These are phyloP conservation scores for Beris chalybata DNA, from an alignment of 2,888 invertebrate species.

Conservation along the genomic window DNA sequence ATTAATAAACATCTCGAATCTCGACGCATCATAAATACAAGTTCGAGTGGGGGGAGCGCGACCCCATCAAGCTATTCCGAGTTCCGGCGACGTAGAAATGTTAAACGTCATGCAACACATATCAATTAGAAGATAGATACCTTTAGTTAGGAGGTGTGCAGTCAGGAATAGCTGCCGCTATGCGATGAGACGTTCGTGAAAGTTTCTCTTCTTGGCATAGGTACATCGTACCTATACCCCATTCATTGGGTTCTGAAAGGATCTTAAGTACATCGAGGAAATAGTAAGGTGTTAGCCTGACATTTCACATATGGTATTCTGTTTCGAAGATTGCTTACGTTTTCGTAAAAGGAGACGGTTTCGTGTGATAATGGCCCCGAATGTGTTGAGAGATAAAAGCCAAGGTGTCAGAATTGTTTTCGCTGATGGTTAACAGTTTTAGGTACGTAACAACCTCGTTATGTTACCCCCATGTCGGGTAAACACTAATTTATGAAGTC, in stretches of 20 bases:
- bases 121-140: constrained; percentile 27
- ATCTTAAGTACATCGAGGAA: neutral
- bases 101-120: constrained; percentile 32
- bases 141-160: neutral
- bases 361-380: constrained; percentile 26
- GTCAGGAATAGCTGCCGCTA: neutral
- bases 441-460: neutral
- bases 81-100: constrained; percentile 17
- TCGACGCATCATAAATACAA: neutral
- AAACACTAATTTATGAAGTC: constrained; percentile 11
- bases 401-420: constrained; percentile 36
- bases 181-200: neutral
- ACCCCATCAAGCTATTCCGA: neutral
- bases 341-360: neutral
- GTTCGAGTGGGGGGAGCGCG: neutral
- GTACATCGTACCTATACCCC: neutral
- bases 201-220: neutral
- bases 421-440: constrained; percentile 34
- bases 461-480: neutral
- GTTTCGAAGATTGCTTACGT: neutral
- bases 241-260: neutral
- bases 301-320: too few species aligned
- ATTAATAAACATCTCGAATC: too few species aligned
- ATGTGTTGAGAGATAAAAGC: constrained; percentile 30
- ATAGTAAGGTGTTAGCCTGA: neutral